Conservation (phyloP, 1,140 invertebrate genomes). For the Hyles euphorbiae region DNA sequence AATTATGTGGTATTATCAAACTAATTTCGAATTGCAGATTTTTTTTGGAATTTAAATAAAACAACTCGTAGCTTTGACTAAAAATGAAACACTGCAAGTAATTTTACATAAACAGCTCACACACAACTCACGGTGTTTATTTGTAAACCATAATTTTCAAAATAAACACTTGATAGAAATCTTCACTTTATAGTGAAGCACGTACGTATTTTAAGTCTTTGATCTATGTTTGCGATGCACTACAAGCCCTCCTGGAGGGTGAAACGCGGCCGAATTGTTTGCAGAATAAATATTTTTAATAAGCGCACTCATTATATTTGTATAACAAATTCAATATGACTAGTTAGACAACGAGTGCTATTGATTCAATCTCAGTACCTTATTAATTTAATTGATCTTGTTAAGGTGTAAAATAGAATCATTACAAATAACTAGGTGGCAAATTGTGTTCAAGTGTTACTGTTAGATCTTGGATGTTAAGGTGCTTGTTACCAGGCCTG, state of each 20-base stretch:
- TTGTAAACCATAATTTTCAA: constrained; percentile 12
- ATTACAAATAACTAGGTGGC: too few relatives aligned
- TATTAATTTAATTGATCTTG: too few relatives aligned
- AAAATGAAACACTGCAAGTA: not conserved
- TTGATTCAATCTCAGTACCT: too few relatives aligned
- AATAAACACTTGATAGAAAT: constrained; percentile 26
- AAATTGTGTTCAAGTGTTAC: too few relatives aligned
- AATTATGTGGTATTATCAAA: too few relatives aligned
- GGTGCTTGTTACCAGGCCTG: too few relatives aligned
- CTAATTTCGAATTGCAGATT: too few relatives aligned
- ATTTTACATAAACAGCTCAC: not conserved
- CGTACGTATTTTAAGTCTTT: constrained; percentile 38
- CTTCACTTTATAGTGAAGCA: constrained; percentile 28
- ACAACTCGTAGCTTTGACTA: too few relatives aligned
- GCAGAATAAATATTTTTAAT: constrained; percentile 59
- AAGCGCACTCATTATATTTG: constrained; percentile 22
- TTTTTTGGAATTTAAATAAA: too few relatives aligned
- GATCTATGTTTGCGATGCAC: constrained; percentile 59
- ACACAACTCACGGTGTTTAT: not conserved
- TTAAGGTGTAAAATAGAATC: too few relatives aligned
- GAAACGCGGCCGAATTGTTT: constrained; percentile 45
- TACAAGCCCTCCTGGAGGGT: constrained; percentile 41
- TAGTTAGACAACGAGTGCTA: not conserved
- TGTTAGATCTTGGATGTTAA: too few relatives aligned
- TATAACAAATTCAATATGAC: constrained; percentile 7